Evolutionary conservation across 2,113 vertebrate species (phyloP), one percentile per base, ranked within the genome.

Genomic region (Mus spicilegus): DNA sequence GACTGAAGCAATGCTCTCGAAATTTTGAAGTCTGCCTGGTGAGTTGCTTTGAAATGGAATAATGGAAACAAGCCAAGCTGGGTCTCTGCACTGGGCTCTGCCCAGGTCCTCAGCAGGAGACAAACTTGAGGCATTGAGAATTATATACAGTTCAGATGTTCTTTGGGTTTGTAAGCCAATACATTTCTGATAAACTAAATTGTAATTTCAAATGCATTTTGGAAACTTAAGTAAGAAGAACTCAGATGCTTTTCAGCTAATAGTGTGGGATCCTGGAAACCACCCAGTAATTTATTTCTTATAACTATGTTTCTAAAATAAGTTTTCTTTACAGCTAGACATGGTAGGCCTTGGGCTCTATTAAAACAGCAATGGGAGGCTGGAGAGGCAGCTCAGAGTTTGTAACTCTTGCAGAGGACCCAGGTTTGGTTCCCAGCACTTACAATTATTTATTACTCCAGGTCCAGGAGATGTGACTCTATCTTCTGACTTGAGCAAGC

Each of bases 141-240:
- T 4, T 17, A 0, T 61, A 33, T 39, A 58, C 28, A 75, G 17
- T 85, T 82, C 91, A 33, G 39, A 81, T 28, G 3, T 54, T 77
- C 73, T 89, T 16, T 22, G 92, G 88, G 72, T 49, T 73, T 19
- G 51, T n/a, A 58, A 87, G 92, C 90, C 49, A 46, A 73, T 87
- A 69, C 58, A 51, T 90, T 92, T 96, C 80, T 46, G 16, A 16
- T 46, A 93, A 91, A 92, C 75, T 54, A 76, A 84, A 63, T 84
- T 42, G 39, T 87, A 89, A 89, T 28, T 63, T 30, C 70, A 88
- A 95, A 88, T 58, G 51, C 16, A 81, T 16, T 87, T 46, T 56
- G 69, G 42, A 33, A n/a, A 92, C n/a, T 80, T 39, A 51, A 39
- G 72, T 73, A 30, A 65, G 54, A 95, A 95, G 54, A 90, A 92